These are phyloP conservation scores for Apotomis capreana DNA, from an alignment of 2,888 invertebrate species.

Conservation along the genomic window DNA sequence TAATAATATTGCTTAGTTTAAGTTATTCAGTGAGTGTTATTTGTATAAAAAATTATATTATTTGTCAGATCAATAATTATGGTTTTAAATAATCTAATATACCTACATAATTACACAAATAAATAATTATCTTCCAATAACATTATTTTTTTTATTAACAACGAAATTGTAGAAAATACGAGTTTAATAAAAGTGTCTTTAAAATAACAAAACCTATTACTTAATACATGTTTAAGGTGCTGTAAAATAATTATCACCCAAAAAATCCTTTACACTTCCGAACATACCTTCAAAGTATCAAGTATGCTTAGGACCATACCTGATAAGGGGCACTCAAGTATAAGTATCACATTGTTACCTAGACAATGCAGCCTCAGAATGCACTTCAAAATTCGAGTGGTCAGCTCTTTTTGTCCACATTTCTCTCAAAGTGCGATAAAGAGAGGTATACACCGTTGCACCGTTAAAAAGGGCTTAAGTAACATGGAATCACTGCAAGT, in stretches of 20 bases:
- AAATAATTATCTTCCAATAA: no score
- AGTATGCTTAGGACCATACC: conserved; percentile 38
- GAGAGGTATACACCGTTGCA: conserved; percentile 41
- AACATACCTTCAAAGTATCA: conserved; percentile 36
- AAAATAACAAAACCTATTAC: no score
- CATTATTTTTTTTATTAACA: no score
- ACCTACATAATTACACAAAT: no score
- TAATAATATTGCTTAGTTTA: no score
- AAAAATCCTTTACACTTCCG: conserved; percentile 32
- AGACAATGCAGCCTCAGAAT: conserved; percentile 64
- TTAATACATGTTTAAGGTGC: background rate
- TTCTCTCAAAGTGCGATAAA: conserved; percentile 50
- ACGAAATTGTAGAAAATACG: no score
- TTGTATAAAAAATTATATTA: no score
- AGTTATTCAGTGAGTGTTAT: no score
- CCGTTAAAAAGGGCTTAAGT: background rate
- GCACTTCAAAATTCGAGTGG: conserved; percentile 70
- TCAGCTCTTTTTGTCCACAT: conserved; percentile 66
- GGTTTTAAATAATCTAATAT: no score
- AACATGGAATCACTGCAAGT: background rate
- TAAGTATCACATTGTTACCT: conserved; percentile 58
- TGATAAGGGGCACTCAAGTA: conserved; percentile 53
- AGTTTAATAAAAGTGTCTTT: no score
- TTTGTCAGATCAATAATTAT: no score
- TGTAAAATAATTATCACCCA: conserved; percentile 37